A percentile compares a stretch with the other conserved stretches of the same genome.
phyloP scores from a whole-genome alignment of 2,888 invertebrate species.

The Nasonia oneida region DNA sequence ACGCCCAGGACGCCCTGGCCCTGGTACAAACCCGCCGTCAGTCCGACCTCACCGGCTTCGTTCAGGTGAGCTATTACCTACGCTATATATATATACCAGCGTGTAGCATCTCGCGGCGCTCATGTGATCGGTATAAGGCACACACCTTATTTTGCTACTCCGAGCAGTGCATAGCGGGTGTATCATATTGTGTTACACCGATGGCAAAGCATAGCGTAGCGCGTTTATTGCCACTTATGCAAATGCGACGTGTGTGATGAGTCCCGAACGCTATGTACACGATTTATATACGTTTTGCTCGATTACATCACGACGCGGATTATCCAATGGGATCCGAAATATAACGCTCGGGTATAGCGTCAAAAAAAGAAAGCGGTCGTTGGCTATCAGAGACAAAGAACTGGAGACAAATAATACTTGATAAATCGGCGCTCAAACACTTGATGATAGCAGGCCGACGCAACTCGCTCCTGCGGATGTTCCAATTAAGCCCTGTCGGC shows the following conservation, averaged over 20 bases:
- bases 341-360: background rate
- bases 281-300: no score
- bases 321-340: background rate
- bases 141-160: background rate
- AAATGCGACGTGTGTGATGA: no score
- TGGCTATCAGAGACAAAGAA: no score
- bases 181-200: no score
- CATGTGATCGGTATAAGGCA: background rate
- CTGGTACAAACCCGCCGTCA: constrained; percentile 73
- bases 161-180: no score
- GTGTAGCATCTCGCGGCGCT: background rate
- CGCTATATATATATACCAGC: background rate
- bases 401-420: background rate
- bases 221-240: no score
- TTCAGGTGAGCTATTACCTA: background rate
- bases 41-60: constrained; percentile 23
- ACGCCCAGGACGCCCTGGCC: constrained; percentile 72
- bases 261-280: no score
- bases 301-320: background rate
- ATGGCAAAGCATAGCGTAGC: no score
- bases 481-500: constrained; percentile 63
- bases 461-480: constrained; percentile 62
- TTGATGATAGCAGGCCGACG: background rate
- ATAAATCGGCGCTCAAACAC: background rate
- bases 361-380: background rate